Conservation (phyloP, 2,888 invertebrate species). For the Drosophila neotestacea region DNA sequence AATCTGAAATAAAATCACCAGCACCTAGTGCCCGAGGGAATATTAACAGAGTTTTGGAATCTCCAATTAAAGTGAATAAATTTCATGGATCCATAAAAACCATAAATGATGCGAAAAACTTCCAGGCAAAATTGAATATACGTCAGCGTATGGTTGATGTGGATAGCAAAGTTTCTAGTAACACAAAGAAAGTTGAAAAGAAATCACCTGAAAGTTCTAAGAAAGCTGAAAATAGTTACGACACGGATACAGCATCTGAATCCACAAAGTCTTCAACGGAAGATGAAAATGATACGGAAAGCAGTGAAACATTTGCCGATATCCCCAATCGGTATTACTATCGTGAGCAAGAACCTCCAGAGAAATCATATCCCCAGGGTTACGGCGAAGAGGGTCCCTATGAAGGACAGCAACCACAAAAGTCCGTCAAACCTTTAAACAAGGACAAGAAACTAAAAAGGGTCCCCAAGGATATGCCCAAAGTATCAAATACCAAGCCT, state of each 20-base stretch:
- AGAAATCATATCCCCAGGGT: constrained; percentile 38
- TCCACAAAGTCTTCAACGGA: background rate
- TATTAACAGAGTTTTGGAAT: background rate
- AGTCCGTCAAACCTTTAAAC: background rate
- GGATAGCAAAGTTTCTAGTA: too few species aligned
- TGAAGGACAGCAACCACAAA: background rate
- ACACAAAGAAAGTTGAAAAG: background rate
- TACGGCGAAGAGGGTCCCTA: constrained; percentile 65
- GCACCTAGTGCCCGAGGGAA: background rate
- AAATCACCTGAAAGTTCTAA: background rate
- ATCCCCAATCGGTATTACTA: constrained; percentile 66
- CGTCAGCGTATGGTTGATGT: constrained; percentile 26
- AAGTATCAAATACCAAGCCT: background rate
- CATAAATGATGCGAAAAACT: background rate
- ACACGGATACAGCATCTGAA: background rate
- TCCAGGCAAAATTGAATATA: constrained; percentile 26
- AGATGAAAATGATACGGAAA: constrained; percentile 10
- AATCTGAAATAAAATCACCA: background rate
- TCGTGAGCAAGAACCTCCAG: constrained; percentile 50
- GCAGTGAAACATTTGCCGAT: constrained; percentile 45
- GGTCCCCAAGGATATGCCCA: background rate
- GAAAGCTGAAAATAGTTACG: background rate
- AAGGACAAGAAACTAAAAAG: constrained; percentile 3
- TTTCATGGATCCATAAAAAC: background rate
- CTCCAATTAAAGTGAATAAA: background rate